Conservation (phyloP, 2,797 vertebrate genomes). For the Pygocentrus nattereri region DNA sequence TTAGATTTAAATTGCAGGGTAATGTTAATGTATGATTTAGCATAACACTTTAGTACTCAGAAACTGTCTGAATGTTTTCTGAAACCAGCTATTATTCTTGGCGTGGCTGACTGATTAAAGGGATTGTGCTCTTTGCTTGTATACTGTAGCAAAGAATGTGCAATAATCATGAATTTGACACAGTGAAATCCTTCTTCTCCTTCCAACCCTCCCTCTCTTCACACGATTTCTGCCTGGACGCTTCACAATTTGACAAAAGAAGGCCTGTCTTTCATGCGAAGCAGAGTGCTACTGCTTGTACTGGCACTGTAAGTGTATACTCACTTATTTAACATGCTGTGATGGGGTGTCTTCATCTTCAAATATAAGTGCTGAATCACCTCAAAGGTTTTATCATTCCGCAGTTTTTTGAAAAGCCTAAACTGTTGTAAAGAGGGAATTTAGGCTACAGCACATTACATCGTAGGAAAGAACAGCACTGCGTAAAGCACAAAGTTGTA, state of each 20-base stretch:
- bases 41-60: neutral
- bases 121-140: conserved; percentile 6
- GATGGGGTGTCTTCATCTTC: conserved; percentile 2
- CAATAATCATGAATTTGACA: conserved; percentile 20
- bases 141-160: neutral
- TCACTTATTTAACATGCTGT: conserved; percentile 23
- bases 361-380: neutral
- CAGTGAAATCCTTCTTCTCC: conserved; percentile 5
- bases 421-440: neutral
- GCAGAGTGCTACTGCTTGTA: neutral
- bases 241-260: neutral
- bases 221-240: neutral
- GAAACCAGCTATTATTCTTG: conserved; percentile 30
- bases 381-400: conserved; percentile 18
- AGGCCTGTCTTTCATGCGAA: neutral
- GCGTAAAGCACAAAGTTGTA: neutral
- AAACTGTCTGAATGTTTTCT: conserved; percentile 14
- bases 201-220: neutral
- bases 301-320: conserved; percentile 17
- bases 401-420: neutral
- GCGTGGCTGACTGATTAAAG: conserved; percentile 7
- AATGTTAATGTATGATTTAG: conserved; percentile 2
- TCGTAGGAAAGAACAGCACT: neutral
- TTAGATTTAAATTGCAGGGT: conserved; percentile 27
- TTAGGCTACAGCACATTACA: neutral